These are phyloP conservation scores for Polydrusus cervinus DNA, from an alignment of 2,888 invertebrate species.

Conservation along the genomic window DNA sequence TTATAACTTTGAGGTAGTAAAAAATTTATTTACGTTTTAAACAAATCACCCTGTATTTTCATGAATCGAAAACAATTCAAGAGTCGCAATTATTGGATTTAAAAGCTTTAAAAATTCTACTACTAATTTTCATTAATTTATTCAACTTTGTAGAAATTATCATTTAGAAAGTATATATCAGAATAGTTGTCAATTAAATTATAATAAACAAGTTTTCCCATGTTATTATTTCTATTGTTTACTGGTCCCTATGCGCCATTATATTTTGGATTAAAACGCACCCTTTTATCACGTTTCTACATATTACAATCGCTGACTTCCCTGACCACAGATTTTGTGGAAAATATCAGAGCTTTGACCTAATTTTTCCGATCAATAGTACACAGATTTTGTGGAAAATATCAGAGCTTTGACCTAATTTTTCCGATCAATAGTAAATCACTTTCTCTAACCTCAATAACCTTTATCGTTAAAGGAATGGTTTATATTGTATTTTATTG, in stretches of 20 bases:
- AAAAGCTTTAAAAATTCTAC: no score
- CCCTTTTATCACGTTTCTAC: not conserved
- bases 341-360: not conserved
- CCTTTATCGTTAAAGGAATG: not conserved
- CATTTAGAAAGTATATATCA: no score
- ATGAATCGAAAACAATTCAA: no score
- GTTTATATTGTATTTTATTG: not conserved
- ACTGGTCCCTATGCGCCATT: not conserved
- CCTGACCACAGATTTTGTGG: constrained; percentile 7
- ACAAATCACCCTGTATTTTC: no score
- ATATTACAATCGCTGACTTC: not conserved
- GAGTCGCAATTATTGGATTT: no score
- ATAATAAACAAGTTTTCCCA: not conserved
- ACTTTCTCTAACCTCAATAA: not conserved
- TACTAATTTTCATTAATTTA: no score
- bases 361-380: not conserved
- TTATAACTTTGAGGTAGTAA: no score
- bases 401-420: not conserved
- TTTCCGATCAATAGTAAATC: not conserved
- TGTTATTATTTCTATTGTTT: not conserved
- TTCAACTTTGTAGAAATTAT: no score
- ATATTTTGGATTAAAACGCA: not conserved
- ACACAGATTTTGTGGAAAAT: constrained; percentile 1
- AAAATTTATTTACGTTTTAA: no score
- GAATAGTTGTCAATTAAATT: no score